Base-by-base conservation (phyloP, 2,888 invertebrate species). In the Synanthedon vespiformis region DNA sequence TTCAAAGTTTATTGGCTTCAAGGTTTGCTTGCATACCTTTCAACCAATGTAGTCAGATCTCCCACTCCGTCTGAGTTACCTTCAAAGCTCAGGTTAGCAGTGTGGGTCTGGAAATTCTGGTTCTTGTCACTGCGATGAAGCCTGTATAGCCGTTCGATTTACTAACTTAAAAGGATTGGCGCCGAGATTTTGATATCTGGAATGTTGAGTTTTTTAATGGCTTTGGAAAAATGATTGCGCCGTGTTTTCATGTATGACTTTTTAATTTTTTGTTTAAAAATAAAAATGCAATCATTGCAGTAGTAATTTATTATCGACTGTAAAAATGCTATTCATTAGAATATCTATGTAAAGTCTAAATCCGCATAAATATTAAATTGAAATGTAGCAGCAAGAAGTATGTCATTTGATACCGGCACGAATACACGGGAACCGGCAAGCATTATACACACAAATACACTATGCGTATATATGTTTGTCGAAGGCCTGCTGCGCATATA, bases 91-190 rank as follows among this genome's bases (percentile, higher is more conserved):
- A 53, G 51, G 34, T 12, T 18, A 48, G 34, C 10, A n/a, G 34
- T 47, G 53, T 10, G 56, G 64, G 1, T 67, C 73, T 61, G 59
- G 53, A 48, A 50, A 51, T 68, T 68, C 57, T 67, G 71, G 69
- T 40, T 55, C 52, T 51, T 61, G 72, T 74, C 77, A 70, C 61
- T 68, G 70, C 72, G 66, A 73, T 74, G 74, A 73, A 75, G 72
- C 70, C 67, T 75, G 70, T 68, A 70, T 70, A 72, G 67, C 22
- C 16, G 48, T 72, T 69, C 72, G 67, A 75, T 77, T 74, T 77
- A 72, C 70, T 73, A 73, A 76, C 67, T 74, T 73, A 69, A 77
- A 77, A 74, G 77, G 73, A 78, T 75, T 72, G 68, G 60, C 62
- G 69, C 63, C 55, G 68, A 72, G 72, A 72, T 73, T 77, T 73